These are phyloP conservation scores for Malacosoma neustria DNA, from an alignment of 2,888 invertebrate species.

Conservation along the genomic window DNA sequence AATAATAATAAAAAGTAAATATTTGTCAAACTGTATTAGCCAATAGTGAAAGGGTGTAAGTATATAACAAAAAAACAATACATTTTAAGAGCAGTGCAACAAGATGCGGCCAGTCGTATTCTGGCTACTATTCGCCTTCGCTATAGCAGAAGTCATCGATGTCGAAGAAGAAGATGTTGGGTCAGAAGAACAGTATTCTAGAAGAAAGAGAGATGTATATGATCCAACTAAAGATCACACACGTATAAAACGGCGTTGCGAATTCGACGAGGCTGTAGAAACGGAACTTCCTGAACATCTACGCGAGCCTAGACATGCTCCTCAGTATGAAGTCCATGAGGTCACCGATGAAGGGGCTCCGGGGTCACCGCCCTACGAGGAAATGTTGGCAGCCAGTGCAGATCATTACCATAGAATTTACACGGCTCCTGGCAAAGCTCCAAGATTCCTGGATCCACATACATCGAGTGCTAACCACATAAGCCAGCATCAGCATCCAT, in stretches of 20 bases:
- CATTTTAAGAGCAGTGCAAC: conserved; percentile 31
- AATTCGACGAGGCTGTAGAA: conserved; percentile 21
- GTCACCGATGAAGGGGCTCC: conserved; percentile 36
- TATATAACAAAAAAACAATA: conserved; percentile 55
- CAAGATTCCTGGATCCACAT: conserved; percentile 13
- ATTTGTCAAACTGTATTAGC: conserved; percentile 21
- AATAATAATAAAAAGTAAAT: background rate
- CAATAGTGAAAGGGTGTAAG: conserved; percentile 50
- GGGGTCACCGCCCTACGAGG: conserved; percentile 48
- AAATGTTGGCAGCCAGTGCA: conserved; percentile 61
- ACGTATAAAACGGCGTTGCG: conserved; percentile 41
- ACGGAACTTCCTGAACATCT: conserved; percentile 28
- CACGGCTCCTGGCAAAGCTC: conserved; percentile 21
- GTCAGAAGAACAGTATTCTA: conserved; percentile 28
- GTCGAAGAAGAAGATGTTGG: conserved; percentile 46
- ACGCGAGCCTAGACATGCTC: conserved; percentile 41
- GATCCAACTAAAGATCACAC: conserved; percentile 44
- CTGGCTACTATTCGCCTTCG: conserved; percentile 36
- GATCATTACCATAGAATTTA: conserved; percentile 57
- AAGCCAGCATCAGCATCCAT: background rate
- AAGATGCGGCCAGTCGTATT: conserved; percentile 44
- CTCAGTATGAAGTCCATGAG: conserved; percentile 63
- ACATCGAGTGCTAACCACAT: background rate
- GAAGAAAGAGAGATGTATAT: conserved; percentile 31
- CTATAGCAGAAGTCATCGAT: conserved; percentile 35